Conservation (phyloP, 2,113 vertebrate species). For the Calidris pugnax region DNA sequence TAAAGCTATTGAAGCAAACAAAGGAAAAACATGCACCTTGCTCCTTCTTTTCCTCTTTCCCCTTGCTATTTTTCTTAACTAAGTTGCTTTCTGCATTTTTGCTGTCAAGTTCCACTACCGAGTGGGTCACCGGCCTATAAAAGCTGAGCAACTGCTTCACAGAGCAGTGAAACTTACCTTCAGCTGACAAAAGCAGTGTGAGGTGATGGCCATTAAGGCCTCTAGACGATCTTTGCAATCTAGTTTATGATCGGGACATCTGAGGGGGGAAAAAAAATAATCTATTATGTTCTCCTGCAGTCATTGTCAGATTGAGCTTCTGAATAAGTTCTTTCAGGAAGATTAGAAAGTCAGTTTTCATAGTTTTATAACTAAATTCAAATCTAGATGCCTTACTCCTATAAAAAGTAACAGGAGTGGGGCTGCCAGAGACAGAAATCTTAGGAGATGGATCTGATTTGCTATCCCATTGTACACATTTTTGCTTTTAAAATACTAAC, state of each 20-base stretch:
- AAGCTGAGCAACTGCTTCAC: background rate
- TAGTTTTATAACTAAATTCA: background rate
- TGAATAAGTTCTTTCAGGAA: background rate
- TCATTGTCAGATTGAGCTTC: background rate
- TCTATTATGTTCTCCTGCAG: background rate
- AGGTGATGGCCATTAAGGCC: background rate
- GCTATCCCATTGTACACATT: background rate
- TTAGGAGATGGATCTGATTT: background rate
- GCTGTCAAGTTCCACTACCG: background rate
- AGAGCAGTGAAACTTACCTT: background rate
- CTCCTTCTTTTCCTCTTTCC: background rate
- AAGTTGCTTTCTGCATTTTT: background rate
- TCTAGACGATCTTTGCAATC: background rate
- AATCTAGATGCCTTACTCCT: background rate
- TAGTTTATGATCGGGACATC: background rate
- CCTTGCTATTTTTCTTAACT: background rate
- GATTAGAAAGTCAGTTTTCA: background rate
- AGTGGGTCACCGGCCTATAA: background rate
- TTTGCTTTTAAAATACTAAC: background rate
- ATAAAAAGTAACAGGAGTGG: background rate
- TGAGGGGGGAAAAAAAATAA: background rate
- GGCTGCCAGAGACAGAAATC: background rate
- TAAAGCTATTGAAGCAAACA: background rate
- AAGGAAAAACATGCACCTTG: background rate
- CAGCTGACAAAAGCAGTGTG: background rate